A percentile compares a stretch with the other conserved stretches of the same genome.
phyloP scores from a whole-genome alignment of 2,888 invertebrate species.

The Xestia rhomboidea region DNA sequence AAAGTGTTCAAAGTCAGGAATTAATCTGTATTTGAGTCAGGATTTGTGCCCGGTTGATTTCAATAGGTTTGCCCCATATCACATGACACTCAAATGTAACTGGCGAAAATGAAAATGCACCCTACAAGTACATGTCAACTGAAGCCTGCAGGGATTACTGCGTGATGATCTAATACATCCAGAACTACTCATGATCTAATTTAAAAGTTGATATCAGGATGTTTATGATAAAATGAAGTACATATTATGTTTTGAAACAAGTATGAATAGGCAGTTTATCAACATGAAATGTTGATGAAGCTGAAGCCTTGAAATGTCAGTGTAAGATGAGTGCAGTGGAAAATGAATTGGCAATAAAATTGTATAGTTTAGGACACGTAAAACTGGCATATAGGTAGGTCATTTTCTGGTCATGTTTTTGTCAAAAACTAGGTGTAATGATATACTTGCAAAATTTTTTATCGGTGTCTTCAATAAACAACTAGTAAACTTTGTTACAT shows the following conservation, averaged over 20 bases:
- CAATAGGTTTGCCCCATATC: no score
- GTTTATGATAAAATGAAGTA: background rate
- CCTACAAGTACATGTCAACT: background rate
- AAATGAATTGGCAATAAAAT: background rate
- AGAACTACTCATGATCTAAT: background rate
- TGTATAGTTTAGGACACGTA: background rate
- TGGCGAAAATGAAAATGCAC: background rate
- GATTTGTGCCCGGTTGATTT: background rate
- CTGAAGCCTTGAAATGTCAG: constrained; percentile 19
- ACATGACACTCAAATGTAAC: background rate
- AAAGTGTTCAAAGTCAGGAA: background rate
- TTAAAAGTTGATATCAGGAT: constrained; percentile 15
- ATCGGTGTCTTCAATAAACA: no score
- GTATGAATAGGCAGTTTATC: constrained; percentile 9
- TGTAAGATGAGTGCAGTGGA: background rate
- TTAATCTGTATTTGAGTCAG: background rate
- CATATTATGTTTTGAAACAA: background rate
- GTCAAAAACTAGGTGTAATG: background rate
- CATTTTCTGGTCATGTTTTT: background rate
- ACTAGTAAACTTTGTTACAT: no score
- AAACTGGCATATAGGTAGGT: background rate
- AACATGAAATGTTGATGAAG: constrained; percentile 15
- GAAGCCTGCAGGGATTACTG: background rate
- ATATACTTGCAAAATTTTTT: no score
- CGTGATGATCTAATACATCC: background rate